Conservation (phyloP, 2,113 vertebrate genomes). For the Archilochus colubris region DNA sequence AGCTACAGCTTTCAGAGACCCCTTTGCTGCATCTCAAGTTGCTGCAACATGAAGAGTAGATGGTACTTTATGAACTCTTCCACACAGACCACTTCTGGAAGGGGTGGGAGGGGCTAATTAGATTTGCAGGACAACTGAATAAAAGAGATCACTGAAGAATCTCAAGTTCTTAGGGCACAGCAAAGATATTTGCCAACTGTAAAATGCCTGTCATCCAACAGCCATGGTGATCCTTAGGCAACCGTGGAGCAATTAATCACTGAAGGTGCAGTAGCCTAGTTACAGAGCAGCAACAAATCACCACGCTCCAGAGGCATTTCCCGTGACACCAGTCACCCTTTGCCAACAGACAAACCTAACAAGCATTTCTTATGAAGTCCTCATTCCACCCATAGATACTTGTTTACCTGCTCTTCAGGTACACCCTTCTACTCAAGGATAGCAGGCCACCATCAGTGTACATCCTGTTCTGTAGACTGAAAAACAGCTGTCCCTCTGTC, state of each 20-base stretch:
- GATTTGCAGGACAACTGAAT: background rate
- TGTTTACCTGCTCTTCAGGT: background rate
- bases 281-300: background rate
- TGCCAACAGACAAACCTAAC: background rate
- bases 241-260: background rate
- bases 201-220: background rate
- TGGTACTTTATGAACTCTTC: background rate
- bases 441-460: background rate
- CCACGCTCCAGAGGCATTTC: background rate
- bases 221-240: background rate
- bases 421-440: background rate
- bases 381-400: background rate
- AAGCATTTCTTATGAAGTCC: background rate
- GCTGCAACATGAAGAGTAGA: background rate
- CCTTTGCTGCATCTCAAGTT: background rate
- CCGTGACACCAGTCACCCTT: background rate
- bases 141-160: background rate
- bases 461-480: background rate
- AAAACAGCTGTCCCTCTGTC: background rate
- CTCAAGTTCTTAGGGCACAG: background rate
- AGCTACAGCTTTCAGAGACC: background rate
- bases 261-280: background rate
- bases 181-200: background rate
- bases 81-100: background rate
- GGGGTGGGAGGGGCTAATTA: background rate